These are phyloP conservation scores for Clamator glandarius DNA, from an alignment of 2,797 vertebrate species.

Conservation along the genomic window DNA sequence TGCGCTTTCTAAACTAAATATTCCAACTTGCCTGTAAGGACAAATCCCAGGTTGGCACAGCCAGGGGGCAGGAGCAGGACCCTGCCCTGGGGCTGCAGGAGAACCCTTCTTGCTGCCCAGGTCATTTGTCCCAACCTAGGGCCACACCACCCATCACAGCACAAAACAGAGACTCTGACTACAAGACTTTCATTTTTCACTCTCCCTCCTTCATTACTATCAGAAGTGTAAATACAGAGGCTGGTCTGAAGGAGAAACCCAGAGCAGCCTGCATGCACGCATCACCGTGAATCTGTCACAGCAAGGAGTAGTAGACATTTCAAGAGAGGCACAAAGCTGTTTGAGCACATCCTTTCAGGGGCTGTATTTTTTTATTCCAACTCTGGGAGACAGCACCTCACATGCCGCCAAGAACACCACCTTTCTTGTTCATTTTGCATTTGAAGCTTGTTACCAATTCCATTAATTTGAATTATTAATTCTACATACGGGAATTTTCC, in stretches of 20 bases:
- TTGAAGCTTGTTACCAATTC: not conserved
- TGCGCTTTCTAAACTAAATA: not conserved
- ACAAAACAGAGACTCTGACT: rapidly evolving
- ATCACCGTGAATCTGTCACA: rapidly evolving
- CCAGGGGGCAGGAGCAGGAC: not conserved
- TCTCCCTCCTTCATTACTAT: not conserved
- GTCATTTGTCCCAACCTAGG: not conserved
- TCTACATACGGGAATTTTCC: not conserved
- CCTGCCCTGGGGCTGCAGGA: rapidly evolving
- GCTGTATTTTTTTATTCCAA: not conserved
- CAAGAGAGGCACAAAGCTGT: not conserved
- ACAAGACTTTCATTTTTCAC: not conserved
- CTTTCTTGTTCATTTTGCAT: not conserved
- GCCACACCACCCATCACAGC: not conserved
- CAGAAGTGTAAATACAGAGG: not conserved
- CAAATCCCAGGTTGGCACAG: not conserved
- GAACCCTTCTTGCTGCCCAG: not conserved
- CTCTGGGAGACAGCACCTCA: not conserved
- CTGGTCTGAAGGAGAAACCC: not conserved
- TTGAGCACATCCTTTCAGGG: not conserved
- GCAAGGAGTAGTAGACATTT: not conserved
- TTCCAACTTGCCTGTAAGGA: not conserved
- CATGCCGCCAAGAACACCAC: not conserved
- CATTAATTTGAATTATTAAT: conserved; percentile 3
- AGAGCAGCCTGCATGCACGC: rapidly evolving